These are phyloP conservation scores for Girardinus metallicus DNA, from an alignment of 2,797 vertebrate genomes.

Conservation along the genomic window DNA sequence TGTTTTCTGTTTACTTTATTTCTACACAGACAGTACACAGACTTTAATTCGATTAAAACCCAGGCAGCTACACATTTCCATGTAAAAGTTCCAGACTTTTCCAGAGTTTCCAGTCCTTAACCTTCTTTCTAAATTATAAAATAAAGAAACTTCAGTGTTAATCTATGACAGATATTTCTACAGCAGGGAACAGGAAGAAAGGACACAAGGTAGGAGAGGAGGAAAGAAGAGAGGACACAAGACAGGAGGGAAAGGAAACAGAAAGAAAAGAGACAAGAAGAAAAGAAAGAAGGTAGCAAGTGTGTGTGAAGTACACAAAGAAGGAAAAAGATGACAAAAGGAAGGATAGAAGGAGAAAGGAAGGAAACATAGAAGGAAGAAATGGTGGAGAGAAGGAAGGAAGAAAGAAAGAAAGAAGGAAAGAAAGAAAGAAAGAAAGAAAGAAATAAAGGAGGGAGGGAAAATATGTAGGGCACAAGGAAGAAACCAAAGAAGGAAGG, in stretches of 20 bases:
- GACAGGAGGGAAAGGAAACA: neutral
- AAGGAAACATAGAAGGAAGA: neutral
- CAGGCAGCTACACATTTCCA: neutral
- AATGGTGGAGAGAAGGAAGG: neutral
- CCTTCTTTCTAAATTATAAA: neutral
- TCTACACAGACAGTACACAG: neutral
- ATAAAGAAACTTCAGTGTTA: neutral
- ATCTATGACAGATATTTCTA: neutral
- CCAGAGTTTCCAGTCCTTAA: neutral
- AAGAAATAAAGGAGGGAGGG: neutral
- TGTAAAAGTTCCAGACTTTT: conserved; percentile 11
- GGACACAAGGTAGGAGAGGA: neutral
- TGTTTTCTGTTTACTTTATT: neutral
- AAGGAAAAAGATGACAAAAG: neutral
- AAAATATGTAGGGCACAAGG: neutral
- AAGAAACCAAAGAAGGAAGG: neutral
- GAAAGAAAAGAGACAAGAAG: neutral
- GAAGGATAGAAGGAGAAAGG: neutral
- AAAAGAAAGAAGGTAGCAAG: neutral
- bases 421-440: neutral
- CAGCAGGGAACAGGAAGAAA: neutral
- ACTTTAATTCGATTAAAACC: neutral
- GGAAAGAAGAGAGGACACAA: neutral
- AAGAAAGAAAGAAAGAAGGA: neutral
- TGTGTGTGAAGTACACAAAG: neutral